Evolutionary conservation across 1,140 invertebrate species (phyloP).

Genomic region (Eupeodes corollae): DNA sequence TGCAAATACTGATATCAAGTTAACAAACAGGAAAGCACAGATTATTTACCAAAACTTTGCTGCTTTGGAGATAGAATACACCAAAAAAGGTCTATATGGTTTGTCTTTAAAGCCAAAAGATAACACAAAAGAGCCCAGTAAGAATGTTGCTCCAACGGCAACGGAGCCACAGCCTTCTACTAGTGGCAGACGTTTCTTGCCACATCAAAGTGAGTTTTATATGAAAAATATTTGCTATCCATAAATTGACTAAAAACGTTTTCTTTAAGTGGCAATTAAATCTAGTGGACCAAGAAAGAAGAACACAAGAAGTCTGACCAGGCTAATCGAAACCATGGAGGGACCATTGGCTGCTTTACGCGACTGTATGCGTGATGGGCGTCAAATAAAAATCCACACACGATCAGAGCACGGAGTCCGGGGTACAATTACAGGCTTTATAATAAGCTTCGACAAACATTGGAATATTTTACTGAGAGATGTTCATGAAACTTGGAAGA

Average conservation of each 20-base stretch:
- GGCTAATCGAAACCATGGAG: conserved; percentile 45
- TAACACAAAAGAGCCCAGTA: background rate
- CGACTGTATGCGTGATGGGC: conserved; percentile 46
- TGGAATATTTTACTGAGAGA: conserved; percentile 85
- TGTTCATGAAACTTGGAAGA: conserved; percentile 74
- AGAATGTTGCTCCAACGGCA: background rate
- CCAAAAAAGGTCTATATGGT: conserved; percentile 20
- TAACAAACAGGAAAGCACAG: conserved; percentile 37
- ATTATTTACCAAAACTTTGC: conserved; percentile 30
- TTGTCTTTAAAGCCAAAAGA: conserved; percentile 15
- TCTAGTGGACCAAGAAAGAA: conserved; percentile 10
- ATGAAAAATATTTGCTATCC: too few species aligned
- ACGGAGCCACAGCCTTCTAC: background rate
- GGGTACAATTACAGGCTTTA: conserved; percentile 65
- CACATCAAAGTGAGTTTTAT: conserved; percentile 4
- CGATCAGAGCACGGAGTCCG: conserved; percentile 53
- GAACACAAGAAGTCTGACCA: conserved; percentile 46
- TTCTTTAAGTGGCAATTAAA: conserved; percentile 21
- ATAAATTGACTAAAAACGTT: conserved; percentile 18
- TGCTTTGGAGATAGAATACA: conserved; percentile 24
- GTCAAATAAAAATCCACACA: conserved; percentile 55
- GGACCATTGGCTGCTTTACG: conserved; percentile 54
- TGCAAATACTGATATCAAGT: conserved; percentile 37
- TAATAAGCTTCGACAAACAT: conserved; percentile 87
- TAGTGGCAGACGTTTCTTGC: background rate